Percentiles rank a stretch among this genome's conserved stretches.
phyloP scores from a whole-genome alignment of 2,888 invertebrate genomes.

The Lasioglossum zephyrum region DNA sequence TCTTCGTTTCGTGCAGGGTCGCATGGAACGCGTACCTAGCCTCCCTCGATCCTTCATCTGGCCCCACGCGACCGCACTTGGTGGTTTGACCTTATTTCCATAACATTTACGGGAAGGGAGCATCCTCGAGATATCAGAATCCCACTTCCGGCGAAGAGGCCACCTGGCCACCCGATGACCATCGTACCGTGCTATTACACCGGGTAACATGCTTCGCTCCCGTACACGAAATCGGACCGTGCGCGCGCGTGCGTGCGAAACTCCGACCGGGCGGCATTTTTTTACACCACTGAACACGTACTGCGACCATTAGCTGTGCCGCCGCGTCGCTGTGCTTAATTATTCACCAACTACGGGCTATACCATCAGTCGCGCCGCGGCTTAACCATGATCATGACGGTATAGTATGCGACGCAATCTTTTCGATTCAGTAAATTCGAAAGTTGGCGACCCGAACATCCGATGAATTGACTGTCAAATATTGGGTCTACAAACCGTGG shows the following conservation, averaged over 20 bases:
- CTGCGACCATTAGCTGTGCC: slow-evolving; percentile 67
- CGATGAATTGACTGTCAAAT: neutral
- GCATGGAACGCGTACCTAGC: neutral
- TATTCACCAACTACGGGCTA: slow-evolving; percentile 47
- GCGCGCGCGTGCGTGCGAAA: slow-evolving; percentile 51
- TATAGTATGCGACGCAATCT: neutral
- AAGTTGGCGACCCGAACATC: neutral
- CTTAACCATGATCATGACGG: slow-evolving; percentile 22
- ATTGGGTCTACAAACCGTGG: too few species aligned
- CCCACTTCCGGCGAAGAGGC: slow-evolving; percentile 77
- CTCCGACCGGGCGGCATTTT: slow-evolving; percentile 20
- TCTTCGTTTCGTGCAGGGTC: slow-evolving; percentile 11
- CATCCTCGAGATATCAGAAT: slow-evolving; percentile 76
- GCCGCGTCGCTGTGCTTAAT: slow-evolving; percentile 58
- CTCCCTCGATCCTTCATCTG: slow-evolving; percentile 52
- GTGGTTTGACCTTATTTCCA: slow-evolving; percentile 79
- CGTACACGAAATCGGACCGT: slow-evolving; percentile 32
- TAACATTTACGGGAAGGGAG: slow-evolving; percentile 67
- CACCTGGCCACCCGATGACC: slow-evolving; percentile 78
- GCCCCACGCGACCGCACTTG: slow-evolving; percentile 63
- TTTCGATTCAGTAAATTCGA: neutral
- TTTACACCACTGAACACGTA: slow-evolving; percentile 68
- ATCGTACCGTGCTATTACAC: slow-evolving; percentile 61
- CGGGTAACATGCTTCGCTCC: slow-evolving; percentile 37
- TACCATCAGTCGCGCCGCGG: slow-evolving; percentile 40